Conservation (phyloP, 2,797 vertebrate genomes). For the Sebastiscus tertius region DNA sequence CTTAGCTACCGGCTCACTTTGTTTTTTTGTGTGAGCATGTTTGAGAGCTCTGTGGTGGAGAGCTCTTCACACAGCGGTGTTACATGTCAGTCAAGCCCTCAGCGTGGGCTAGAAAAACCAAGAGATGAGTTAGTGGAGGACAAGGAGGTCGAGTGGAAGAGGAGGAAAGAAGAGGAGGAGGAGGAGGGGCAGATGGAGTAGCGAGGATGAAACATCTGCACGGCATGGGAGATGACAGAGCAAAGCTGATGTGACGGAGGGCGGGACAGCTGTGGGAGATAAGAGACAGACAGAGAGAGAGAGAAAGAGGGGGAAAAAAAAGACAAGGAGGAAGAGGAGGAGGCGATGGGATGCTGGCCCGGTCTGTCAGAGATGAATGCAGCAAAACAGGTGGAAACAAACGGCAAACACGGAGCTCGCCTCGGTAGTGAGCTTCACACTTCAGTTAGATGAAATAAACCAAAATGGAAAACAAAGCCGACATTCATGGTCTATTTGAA, state of each 20-base stretch:
- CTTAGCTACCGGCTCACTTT: neutral
- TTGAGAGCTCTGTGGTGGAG: neutral
- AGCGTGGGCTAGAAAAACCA: slow-evolving; percentile 19
- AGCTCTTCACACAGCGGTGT: slow-evolving; percentile 15
- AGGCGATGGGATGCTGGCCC: neutral
- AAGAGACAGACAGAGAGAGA: neutral
- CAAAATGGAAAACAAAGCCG: neutral
- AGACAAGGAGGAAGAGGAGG: neutral
- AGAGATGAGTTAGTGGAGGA: slow-evolving; percentile 32
- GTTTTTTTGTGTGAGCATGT: neutral
- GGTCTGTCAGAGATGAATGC: slow-evolving; percentile 11
- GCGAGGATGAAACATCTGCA: slow-evolving; percentile 47
- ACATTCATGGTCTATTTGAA: slow-evolving; percentile 15
- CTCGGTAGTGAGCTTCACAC: neutral
- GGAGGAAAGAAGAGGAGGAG: neutral
- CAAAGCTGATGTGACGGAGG: slow-evolving; percentile 31
- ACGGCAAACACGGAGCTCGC: neutral
- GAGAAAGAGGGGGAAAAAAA: neutral
- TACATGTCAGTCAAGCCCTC: slow-evolving; percentile 35
- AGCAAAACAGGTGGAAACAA: slow-evolving; percentile 4
- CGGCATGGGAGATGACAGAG: slow-evolving; percentile 34
- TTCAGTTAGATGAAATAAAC: slow-evolving; percentile 7
- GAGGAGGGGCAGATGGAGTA: slow-evolving; percentile 8
- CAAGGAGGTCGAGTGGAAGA: slow-evolving; percentile 21
- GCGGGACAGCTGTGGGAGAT: slow-evolving; percentile 29